Base-by-base conservation (phyloP, 1,140 invertebrate species). In the Pogonognathellus flavescens region DNA sequence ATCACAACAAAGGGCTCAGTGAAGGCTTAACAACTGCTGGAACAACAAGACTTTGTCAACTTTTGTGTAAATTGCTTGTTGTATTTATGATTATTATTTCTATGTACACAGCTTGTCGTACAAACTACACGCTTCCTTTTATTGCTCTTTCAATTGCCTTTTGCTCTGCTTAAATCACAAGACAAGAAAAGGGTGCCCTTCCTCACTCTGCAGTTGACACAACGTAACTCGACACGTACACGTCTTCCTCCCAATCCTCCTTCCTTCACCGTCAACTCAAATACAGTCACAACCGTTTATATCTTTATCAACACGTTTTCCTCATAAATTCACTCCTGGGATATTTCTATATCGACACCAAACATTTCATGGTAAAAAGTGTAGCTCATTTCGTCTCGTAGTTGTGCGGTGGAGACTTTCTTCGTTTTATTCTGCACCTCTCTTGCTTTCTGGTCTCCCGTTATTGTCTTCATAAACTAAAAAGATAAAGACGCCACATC, bases 61-160 rank as follows among this genome's bases (percentile, higher is more conserved):
- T 60, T 60, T 60, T 60, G 20, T 25, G 22, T 11, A 13, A 66
- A 25, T 66, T 66, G 62, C 62, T 66, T 66, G 31, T 41, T 41
- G 31, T 41, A 41, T 41, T 41, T 41, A 41, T 41, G 1, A 41
- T 41, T 6, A 41, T 41, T 41, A 41, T 41, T 41, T 41, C 1
- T 41, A 41, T 41, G 31, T 41, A 41, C 31, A 66, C 20, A 66
- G 62, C 62, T 66, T 66, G 62, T 66, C 62, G 62, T 25, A 66
- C 62, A 66, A 66, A 66, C 25, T 66, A 66, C 62, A 25, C 62
- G 22, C 62, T 66, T 25, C 62, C 62, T 41, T 66, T 66, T 66
- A 66, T 66, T 66, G 53, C 53, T 41, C 31, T 55, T 55, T 55
- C 11, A 55, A 55, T 55, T 55, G 62, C 62, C 20, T 66, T 66